These are phyloP conservation scores for Anguilla megastoma DNA, from an alignment of 2,797 vertebrate genomes.

Conservation along the genomic window DNA sequence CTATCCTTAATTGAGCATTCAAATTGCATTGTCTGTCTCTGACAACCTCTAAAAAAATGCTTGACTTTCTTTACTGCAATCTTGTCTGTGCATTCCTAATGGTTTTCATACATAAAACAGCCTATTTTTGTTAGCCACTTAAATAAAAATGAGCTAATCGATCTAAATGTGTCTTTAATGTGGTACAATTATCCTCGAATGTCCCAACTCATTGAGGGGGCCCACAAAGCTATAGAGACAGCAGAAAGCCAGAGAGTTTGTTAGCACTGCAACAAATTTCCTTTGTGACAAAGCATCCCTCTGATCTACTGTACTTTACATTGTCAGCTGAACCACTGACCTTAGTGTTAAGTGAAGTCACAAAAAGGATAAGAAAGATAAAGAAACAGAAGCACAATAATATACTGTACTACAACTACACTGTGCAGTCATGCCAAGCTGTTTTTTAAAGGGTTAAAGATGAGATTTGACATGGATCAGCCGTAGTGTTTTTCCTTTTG, in stretches of 20 bases:
- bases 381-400: not conserved
- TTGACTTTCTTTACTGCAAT: not conserved
- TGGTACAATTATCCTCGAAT: not conserved
- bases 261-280: not conserved
- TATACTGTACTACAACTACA: not conserved
- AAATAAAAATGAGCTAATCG: not conserved
- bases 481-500: not conserved
- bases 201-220: not conserved
- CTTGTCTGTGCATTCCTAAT: too few species aligned
- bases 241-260: not conserved
- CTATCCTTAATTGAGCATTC: not conserved
- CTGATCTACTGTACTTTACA: not conserved
- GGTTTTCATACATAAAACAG: not conserved
- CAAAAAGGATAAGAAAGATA: not conserved
- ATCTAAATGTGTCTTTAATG: not conserved
- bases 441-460: not conserved
- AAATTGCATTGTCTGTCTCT: not conserved
- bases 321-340: not conserved
- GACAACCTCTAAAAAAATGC: not conserved
- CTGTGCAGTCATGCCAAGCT: too few species aligned
- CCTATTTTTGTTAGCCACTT: not conserved
- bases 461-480: not conserved
- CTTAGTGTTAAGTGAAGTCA: not conserved
- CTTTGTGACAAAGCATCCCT: not conserved
- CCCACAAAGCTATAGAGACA: not conserved